phyloP scores from a whole-genome alignment of 2,888 invertebrate genomes.

The Hyposoter dolosus region DNA sequence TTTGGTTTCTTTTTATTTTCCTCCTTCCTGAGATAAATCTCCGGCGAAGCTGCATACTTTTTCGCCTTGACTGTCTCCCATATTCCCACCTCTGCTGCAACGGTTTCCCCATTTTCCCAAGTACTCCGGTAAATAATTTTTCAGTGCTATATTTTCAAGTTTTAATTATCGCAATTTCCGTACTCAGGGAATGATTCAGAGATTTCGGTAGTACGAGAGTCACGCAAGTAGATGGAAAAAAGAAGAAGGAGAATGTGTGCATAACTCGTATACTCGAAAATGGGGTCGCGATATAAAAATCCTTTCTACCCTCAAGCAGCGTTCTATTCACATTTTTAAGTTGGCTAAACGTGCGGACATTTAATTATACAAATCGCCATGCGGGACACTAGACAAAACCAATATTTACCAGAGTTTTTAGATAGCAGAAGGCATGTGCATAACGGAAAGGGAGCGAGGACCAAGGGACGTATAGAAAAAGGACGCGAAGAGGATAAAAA shows the following conservation, averaged over 20 bases:
- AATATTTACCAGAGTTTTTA: constrained; percentile 81
- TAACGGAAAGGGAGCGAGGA: constrained; percentile 9
- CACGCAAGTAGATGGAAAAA: neutral
- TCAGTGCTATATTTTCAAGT: constrained; percentile 70
- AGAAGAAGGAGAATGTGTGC: neutral
- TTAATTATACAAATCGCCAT: constrained; percentile 83
- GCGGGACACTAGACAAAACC: constrained; percentile 80
- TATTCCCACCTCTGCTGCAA: neutral
- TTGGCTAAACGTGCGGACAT: constrained; percentile 72
- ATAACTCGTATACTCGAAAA: constrained; percentile 16
- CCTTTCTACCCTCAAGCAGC: constrained; percentile 26
- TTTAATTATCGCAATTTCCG: constrained; percentile 82
- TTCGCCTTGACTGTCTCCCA: constrained; percentile 32
- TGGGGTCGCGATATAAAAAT: constrained; percentile 30
- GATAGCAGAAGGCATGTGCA: constrained; percentile 64
- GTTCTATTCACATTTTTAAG: constrained; percentile 6
- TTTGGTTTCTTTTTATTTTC: constrained; percentile 36
- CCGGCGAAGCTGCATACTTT: constrained; percentile 39
- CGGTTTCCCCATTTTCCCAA: constrained; percentile 66
- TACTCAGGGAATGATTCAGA: constrained; percentile 67
- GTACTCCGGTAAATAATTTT: constrained; percentile 79
- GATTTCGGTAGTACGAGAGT: constrained; percentile 2
- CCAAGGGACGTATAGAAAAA: constrained; percentile 41
- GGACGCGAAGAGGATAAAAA: constrained; percentile 49
- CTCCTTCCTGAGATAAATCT: constrained; percentile 48